Conservation (phyloP, 1,140 invertebrate genomes). For the Trypoxylus dichotomus region DNA sequence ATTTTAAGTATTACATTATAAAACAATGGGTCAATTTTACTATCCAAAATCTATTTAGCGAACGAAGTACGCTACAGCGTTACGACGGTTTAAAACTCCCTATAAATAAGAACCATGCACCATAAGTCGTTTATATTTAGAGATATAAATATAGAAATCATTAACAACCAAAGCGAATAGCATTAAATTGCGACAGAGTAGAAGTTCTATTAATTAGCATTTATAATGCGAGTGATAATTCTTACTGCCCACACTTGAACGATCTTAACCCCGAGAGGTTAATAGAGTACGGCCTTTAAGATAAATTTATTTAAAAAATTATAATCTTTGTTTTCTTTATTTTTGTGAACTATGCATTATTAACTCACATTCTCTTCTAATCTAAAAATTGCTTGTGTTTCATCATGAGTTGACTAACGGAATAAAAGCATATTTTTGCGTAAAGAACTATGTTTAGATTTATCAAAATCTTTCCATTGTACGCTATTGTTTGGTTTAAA, state of each 20-base stretch:
- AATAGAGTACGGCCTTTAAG: neutral
- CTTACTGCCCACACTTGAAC: neutral
- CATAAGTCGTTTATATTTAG: too few relatives aligned
- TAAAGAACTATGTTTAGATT: neutral
- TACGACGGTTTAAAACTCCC: too few relatives aligned
- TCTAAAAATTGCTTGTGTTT: neutral
- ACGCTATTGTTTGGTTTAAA: neutral
- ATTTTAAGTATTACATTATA: too few relatives aligned
- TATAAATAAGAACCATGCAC: too few relatives aligned
- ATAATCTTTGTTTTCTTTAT: neutral
- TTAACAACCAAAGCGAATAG: too few relatives aligned
- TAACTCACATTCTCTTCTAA: neutral
- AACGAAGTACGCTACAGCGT: too few relatives aligned
- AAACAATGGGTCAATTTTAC: too few relatives aligned
- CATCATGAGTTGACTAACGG: neutral
- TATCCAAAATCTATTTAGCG: too few relatives aligned
- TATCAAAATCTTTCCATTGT: neutral
- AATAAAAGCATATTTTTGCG: neutral
- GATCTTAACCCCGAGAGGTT: neutral
- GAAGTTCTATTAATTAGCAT: too few relatives aligned
- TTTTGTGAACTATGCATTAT: neutral
- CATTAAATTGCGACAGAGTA: too few relatives aligned
- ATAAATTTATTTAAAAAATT: neutral
- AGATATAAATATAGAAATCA: too few relatives aligned
- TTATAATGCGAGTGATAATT: too few relatives aligned